Base-by-base conservation (phyloP, 1,140 invertebrate species). In the Drosophila watanabei region DNA sequence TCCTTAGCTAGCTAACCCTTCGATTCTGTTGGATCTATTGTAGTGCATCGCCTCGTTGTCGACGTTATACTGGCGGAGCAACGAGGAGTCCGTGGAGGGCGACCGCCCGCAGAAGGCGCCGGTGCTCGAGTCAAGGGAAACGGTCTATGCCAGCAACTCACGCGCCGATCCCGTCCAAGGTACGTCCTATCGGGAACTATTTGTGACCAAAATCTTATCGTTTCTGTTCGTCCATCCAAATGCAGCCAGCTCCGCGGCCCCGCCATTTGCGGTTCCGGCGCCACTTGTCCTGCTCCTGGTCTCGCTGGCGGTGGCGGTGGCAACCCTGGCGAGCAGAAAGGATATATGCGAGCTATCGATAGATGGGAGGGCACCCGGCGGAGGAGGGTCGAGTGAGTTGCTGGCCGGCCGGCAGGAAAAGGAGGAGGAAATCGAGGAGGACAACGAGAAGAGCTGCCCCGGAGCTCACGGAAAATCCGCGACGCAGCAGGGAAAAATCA, bases 11-110 rank as follows among this genome's bases (percentile, higher is more conserved):
- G 65, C 65, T 65, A 65, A 68, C 45, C 7, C 37, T 35, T 45
- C 14, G 18, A 65, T 24, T 70, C 28, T 45, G 13, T 61, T 35
- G 68, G n/a, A 51, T 30, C 41, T 6, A 28, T 73, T 82, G 30
- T 64, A 96, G 94, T 97, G 96, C 93, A 94, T 96, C 80, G 96
- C 96, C 11, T 95, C 95, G 43, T 94, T 97, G 82, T 95, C 94
- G 43, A 95, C 95, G 18, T 94, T 96, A 65, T 96, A 96, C 93
- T 96, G 95, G 95, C 94, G 95, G 92, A 95, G 94, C 87, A 96
- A 96, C 85, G 96, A 97, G 93, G 95, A 96, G 87, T 96, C 95
- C 86, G 95, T 96, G 56, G 95, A 96, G 91, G 95, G 95, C 45
- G 95, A 96, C 80, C 94, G 94, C 75, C 95, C 95, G 14, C 94